phyloP scores from a whole-genome alignment of 2,888 invertebrate genomes.

The Malachius bipustulatus region DNA sequence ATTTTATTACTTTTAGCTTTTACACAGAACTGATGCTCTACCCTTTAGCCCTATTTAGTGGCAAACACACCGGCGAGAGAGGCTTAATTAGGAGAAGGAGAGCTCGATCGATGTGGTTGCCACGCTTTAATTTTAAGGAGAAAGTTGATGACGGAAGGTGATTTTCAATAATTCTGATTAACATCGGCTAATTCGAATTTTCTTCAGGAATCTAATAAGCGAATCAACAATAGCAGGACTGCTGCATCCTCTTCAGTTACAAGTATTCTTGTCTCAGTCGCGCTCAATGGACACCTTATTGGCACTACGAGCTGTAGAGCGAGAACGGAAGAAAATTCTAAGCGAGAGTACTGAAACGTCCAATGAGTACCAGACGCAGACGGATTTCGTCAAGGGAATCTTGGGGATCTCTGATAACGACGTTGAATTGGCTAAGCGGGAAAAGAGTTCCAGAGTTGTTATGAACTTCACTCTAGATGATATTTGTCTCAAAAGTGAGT shows the following conservation, averaged over 20 bases:
- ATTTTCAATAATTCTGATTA: neutral
- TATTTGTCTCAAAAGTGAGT: slow-evolving; percentile 5
- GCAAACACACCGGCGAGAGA: neutral
- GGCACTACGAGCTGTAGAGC: slow-evolving; percentile 18
- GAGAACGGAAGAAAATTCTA: slow-evolving; percentile 19
- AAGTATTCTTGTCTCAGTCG: slow-evolving; percentile 14
- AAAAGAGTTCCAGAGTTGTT: slow-evolving; percentile 6
- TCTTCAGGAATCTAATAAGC: slow-evolving; percentile 21
- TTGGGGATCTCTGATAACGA: slow-evolving; percentile 20
- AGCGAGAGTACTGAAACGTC: slow-evolving; percentile 11
- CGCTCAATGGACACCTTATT: slow-evolving; percentile 25
- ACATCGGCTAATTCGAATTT: slow-evolving; percentile 7
- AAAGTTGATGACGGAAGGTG: slow-evolving; percentile 6
- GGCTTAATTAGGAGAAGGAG: neutral
- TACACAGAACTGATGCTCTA: neutral
- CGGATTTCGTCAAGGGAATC: slow-evolving; percentile 17
- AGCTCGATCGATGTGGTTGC: slow-evolving; percentile 2
- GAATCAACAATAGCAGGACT: slow-evolving; percentile 21
- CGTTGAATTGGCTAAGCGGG: slow-evolving; percentile 14
- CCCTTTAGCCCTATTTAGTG: neutral
- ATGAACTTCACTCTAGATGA: slow-evolving; percentile 8
- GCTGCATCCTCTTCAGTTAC: slow-evolving; percentile 17
- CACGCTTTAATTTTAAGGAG: slow-evolving; percentile 1
- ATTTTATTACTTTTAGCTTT: slow-evolving; percentile 1
- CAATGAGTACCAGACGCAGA: slow-evolving; percentile 8